phyloP scores from a whole-genome alignment of 2,113 vertebrate species.

The Paracanthobrama guichenoti region DNA sequence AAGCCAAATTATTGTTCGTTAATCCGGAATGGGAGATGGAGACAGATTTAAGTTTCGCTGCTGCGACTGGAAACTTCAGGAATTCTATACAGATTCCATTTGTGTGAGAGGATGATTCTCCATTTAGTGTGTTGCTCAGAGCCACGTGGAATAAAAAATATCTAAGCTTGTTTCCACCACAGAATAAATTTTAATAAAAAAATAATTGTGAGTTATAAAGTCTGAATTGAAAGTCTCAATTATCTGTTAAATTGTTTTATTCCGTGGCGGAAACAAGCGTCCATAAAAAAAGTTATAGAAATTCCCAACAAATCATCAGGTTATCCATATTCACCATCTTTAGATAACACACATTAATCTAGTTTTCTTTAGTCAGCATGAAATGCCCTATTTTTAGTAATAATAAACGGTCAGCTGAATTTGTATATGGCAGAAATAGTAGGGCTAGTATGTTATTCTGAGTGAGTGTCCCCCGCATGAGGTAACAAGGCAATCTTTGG shows the following conservation, averaged over 20 bases:
- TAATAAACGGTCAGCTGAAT: not conserved
- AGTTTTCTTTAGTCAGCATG: too few species aligned
- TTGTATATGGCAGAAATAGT: not conserved
- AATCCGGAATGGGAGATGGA: slow-evolving; percentile 43
- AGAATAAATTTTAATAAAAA: too few species aligned
- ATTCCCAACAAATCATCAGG: too few species aligned
- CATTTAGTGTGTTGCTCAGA: slow-evolving; percentile 51
- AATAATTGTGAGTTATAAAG: too few species aligned
- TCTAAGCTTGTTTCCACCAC: too few species aligned
- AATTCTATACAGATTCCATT: slow-evolving; percentile 32
- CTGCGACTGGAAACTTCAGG: slow-evolving; percentile 58
- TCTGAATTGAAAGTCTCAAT: too few species aligned
- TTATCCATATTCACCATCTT: too few species aligned
- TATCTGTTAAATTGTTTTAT: too few species aligned
- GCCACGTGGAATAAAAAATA: not conserved
- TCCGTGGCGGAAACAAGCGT: too few species aligned
- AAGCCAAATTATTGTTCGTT: slow-evolving; percentile 40
- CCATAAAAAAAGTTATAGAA: too few species aligned
- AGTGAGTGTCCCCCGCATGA: slow-evolving; percentile 3
- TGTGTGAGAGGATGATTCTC: slow-evolving; percentile 45
- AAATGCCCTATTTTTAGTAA: too few species aligned
- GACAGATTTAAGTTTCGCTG: slow-evolving; percentile 49
- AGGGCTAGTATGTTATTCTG: not conserved
- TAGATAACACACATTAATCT: too few species aligned
- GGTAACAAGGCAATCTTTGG: slow-evolving; percentile 6